Base-by-base conservation (phyloP, 2,113 vertebrate species). In the Crotalus horridus region DNA sequence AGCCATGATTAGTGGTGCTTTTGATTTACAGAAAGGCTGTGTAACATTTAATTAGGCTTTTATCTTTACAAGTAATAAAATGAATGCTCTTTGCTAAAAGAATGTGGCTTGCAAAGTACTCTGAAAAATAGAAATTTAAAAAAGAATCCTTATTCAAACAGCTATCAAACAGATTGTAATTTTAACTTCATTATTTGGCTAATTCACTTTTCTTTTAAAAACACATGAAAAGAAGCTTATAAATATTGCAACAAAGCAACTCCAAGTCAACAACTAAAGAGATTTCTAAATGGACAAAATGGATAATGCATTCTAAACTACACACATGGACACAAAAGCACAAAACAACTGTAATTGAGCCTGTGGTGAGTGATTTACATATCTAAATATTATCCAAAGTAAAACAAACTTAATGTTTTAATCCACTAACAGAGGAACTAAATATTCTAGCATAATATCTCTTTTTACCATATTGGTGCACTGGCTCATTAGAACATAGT, bases 21-120 rank as follows among this genome's bases (percentile, higher is more conserved):
- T 92, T 93, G 94, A 96, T 96, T 96, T 95, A 95, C 88, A 95
- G 94, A 95, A 97, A 95, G 90, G 56, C 95, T 94, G 94, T 96
- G 95, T 96, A 97, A 94, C 95, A 95, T 96, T 97, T 97, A 97
- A 97, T 97, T 97, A 97, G 94, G 88, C 96, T 96, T 81, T 97
- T 97, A 97, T 95, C 96, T 96, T 96, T 96, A 97, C 96, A 97
- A 96, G 95, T 94, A 95, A 96, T 95, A 96, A 96, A 97, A 95
- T 0, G 4, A 96, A 92, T 88, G 95, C 86, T 93, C 97, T 97
- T 95, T 96, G 94, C 96, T 95, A 95, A 94, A 94, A 95, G 95
- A 93, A 96, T 93, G 94, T 53, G 93, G 92, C 87, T 95, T 96
- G 59, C 0, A 0, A 95, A 1, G 0, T 95, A 74, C 81, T 0